These are phyloP conservation scores for Sphyrna mokarran DNA, from an alignment of 2,113 vertebrate species.

Conservation along the genomic window DNA sequence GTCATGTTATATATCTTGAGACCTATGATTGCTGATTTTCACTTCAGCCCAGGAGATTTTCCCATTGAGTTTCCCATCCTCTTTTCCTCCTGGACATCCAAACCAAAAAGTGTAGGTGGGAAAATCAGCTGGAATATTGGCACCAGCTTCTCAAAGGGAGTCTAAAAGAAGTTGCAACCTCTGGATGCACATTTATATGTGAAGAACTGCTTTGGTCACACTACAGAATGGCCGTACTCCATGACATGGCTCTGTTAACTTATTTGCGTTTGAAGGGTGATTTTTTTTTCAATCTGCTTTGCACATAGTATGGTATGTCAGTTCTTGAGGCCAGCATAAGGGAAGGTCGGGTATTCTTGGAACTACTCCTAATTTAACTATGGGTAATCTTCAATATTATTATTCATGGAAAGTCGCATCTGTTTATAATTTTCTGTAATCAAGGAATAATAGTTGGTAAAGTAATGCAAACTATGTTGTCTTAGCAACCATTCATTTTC, in stretches of 20 bases:
- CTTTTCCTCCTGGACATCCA: not conserved
- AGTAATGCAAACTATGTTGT: not conserved
- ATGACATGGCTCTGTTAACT: not conserved
- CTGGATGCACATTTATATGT: not conserved
- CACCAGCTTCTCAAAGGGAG: not conserved
- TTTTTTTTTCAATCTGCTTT: not conserved
- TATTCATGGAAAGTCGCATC: not conserved
- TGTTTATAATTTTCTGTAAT: not conserved
- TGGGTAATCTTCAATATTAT: not conserved
- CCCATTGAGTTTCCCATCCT: not conserved
- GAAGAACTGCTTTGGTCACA: not conserved
- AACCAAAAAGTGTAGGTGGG: not conserved
- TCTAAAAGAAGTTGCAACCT: not conserved
- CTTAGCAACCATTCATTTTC: not conserved
- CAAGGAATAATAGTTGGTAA: not conserved
- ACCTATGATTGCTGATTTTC: not conserved
- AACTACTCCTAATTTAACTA: not conserved
- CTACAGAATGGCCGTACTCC: not conserved
- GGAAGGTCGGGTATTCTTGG: not conserved
- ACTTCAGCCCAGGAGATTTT: not conserved
- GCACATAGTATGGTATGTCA: not conserved
- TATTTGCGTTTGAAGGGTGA: not conserved
- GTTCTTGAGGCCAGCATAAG: not conserved
- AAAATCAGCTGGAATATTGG: not conserved
- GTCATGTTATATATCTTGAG: not conserved